Evolutionary conservation across 2,888 invertebrate genomes (phyloP), one percentile per base, ranked within the genome.

Genomic region (Unio delphinus): DNA sequence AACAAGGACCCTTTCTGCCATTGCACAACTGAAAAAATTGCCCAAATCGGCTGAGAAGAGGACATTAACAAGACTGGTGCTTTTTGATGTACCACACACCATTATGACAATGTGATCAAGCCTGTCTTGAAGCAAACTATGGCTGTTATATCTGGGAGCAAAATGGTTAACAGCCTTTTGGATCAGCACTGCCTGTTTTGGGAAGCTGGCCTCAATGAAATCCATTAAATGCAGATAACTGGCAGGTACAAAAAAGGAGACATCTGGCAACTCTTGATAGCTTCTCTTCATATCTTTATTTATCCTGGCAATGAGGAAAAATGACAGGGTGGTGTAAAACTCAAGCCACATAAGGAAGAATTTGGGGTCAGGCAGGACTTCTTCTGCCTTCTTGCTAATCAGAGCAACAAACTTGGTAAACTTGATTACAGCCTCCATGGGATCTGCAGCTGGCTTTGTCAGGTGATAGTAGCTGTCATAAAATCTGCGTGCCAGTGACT

Each of bases 1-100:
- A 0, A 83, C 67, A 8, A 85, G 55, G 8, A 76, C 64, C 45
- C 85, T 74, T 64, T 85, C 85, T n/a, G 80, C 78, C 28, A 78
- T 23, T 15, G 67, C 69, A 54, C 67, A 75, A 20, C 58, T 63
- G 2, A 20, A 55, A 4, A 70, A 64, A 26, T 68, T 57, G 17
- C 65, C 64, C 45, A n/a, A 55, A 67, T 65, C 30, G 1, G 45
- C 34, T n/a, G 67, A 62, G 55, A 80, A 61, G 3, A 72, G 26
- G 20, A 68, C 60, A 15, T 67, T 26, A 11, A 80, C 30, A 0
- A 82, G 62, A 57, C 73, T 71, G 20, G 79, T 63, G 8, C 64
- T 65, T 54, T 65, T 69, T 20, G 56, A 28, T 61, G 68, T 55
- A 11, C 77, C 74, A 45, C 72, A 77, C 7, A 80, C 20, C 6